Evolutionary conservation across 1,140 invertebrate species (phyloP).

Genomic region (Cepaea nemoralis): DNA sequence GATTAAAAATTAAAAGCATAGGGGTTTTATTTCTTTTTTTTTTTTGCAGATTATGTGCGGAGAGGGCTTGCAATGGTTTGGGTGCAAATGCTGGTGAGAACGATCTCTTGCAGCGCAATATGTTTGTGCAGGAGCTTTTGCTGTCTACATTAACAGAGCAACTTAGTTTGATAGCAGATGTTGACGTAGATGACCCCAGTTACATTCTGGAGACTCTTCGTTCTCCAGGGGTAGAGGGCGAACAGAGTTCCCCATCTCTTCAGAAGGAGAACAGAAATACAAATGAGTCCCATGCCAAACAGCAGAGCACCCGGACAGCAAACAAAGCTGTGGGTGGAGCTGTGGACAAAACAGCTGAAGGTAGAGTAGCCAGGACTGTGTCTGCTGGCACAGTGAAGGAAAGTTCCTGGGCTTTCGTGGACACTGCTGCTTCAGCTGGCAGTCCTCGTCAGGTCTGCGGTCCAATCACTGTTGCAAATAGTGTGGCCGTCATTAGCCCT

Average conservation of each 20-base stretch:
- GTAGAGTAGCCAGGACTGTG: constrained; percentile 38
- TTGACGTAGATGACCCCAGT: constrained; percentile 49
- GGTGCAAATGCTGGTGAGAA: constrained; percentile 76
- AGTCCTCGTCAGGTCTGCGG: constrained; percentile 46
- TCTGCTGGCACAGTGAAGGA: constrained; percentile 47
- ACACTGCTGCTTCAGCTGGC: constrained; percentile 49
- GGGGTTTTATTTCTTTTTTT: neutral
- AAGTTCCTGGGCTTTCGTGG: constrained; percentile 42
- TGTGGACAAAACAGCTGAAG: constrained; percentile 41
- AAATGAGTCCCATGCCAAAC: constrained; percentile 44
- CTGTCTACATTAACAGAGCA: constrained; percentile 76
- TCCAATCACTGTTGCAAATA: constrained; percentile 41
- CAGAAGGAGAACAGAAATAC: constrained; percentile 33
- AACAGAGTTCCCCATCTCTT: constrained; percentile 34
- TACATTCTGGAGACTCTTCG: constrained; percentile 42
- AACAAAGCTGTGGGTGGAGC: constrained; percentile 37
- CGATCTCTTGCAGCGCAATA: constrained; percentile 78
- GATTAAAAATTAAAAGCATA: too few relatives aligned
- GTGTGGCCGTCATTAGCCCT: constrained; percentile 7
- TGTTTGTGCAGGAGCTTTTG: constrained; percentile 81
- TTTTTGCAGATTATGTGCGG: constrained; percentile 74
- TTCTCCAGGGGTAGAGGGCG: constrained; percentile 46
- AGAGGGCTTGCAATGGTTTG: constrained; percentile 72
- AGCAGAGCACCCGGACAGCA: neutral
- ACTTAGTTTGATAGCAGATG: constrained; percentile 53